A percentile compares a stretch with the other conserved stretches of the same genome.
Conservation (phyloP, 2,113 vertebrate genomes). For the Marmota monax region DNA sequence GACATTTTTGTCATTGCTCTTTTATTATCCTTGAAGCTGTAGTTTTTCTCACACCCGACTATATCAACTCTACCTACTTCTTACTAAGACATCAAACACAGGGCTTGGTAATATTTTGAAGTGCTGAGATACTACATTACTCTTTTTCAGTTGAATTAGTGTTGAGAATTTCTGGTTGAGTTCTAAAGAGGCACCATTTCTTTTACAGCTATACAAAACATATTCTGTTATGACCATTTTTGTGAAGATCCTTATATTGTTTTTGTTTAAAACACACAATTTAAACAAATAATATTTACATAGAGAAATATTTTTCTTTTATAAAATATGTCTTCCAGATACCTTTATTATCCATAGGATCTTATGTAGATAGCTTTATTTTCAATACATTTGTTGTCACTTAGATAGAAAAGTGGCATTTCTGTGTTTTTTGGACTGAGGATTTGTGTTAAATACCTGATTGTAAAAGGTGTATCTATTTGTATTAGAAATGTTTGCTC, state of each 20-base stretch:
- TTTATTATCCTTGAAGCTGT: slow-evolving; percentile 72
- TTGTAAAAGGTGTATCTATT: not conserved
- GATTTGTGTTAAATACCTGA: slow-evolving; percentile 38
- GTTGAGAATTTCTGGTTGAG: slow-evolving; percentile 40
- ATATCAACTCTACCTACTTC: slow-evolving; percentile 44
- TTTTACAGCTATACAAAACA: slow-evolving; percentile 8
- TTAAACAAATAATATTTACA: slow-evolving; percentile 19
- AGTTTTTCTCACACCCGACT: slow-evolving; percentile 56
- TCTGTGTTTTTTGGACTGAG: slow-evolving; percentile 4
- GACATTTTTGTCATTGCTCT: slow-evolving; percentile 79
- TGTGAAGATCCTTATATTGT: not conserved
- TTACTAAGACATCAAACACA: slow-evolving; percentile 41
- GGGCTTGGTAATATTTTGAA: slow-evolving; percentile 64
- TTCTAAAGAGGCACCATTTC: slow-evolving; percentile 15
- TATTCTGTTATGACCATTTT: slow-evolving; percentile 37
- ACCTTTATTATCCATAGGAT: not conserved
- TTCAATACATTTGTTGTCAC: not conserved
- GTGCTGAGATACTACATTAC: not conserved
- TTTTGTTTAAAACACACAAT: slow-evolving; percentile 35
- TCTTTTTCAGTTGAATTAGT: slow-evolving; percentile 49
- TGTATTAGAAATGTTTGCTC: slow-evolving; percentile 13
- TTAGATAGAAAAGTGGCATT: not conserved
- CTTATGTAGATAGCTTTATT: not conserved
- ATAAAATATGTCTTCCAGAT: not conserved
- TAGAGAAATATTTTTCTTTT: not conserved